These are phyloP conservation scores for Pandemis corylana DNA, from an alignment of 2,888 invertebrate genomes.

Conservation along the genomic window DNA sequence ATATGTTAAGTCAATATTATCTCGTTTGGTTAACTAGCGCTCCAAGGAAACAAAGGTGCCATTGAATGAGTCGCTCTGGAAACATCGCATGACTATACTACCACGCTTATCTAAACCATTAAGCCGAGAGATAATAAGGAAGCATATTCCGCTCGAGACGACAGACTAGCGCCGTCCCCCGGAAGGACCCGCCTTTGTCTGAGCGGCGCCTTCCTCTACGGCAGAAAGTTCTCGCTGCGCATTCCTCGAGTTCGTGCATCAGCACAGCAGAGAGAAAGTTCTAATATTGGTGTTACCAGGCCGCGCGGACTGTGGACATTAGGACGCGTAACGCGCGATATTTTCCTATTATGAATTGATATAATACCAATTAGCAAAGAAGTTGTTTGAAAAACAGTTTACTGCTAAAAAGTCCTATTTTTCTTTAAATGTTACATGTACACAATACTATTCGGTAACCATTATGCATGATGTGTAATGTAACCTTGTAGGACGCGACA, in stretches of 20 bases:
- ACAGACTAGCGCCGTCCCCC: background rate
- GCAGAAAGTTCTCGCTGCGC: background rate
- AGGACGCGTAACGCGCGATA: background rate
- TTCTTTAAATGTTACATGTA: too few relatives aligned
- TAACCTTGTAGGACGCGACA: too few relatives aligned
- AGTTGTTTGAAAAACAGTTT: too few relatives aligned
- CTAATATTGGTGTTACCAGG: background rate
- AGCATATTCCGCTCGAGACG: background rate
- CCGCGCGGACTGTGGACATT: background rate
- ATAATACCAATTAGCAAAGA: too few relatives aligned
- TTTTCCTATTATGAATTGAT: background rate
- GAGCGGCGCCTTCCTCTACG: constrained; percentile 7
- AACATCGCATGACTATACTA: constrained; percentile 1
- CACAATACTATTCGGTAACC: too few relatives aligned
- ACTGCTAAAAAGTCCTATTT: too few relatives aligned
- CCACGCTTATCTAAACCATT: constrained; percentile 10
- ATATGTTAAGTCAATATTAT: constrained; percentile 13
- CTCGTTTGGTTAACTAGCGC: background rate
- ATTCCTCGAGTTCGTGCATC: background rate
- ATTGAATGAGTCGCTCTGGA: constrained; percentile 9
- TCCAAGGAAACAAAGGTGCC: constrained; percentile 10
- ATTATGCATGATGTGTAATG: too few relatives aligned
- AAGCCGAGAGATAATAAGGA: constrained; percentile 12
- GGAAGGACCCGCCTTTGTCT: background rate
- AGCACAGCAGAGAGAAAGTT: constrained; percentile 1